These are phyloP conservation scores for Conger conger DNA, from an alignment of 2,113 vertebrate genomes.

Conservation along the genomic window DNA sequence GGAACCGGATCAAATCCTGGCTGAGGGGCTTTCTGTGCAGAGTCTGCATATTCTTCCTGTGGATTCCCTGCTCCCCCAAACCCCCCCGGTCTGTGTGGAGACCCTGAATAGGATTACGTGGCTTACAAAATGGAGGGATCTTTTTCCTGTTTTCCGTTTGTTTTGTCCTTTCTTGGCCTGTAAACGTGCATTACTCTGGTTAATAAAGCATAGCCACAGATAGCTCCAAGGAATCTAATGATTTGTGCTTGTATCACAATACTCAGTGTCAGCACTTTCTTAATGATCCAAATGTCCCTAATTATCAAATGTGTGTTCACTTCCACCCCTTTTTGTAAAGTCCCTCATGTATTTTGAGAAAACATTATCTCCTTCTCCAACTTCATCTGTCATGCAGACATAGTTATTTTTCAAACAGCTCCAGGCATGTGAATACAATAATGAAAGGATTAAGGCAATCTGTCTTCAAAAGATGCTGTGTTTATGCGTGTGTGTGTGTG, in stretches of 20 bases:
- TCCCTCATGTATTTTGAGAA: background rate
- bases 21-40: too few relatives aligned
- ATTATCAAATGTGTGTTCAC: background rate
- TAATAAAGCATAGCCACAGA: background rate
- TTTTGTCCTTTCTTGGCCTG: background rate
- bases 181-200: background rate
- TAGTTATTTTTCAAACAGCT: background rate
- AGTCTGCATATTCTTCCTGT: too few relatives aligned
- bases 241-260: background rate
- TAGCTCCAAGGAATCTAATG: background rate
- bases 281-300: background rate
- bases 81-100: too few relatives aligned
- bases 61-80: too few relatives aligned
- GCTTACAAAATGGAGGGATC: too few relatives aligned
- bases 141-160: background rate
- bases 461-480: background rate
- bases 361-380: background rate
- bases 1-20: too few relatives aligned
- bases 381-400: background rate
- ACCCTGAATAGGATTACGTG: too few relatives aligned
- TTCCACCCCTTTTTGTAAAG: background rate
- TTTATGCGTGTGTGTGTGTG: background rate
- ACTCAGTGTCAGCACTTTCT: conserved; percentile 1
- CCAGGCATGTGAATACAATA: background rate
- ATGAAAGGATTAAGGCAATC: background rate